phyloP scores from a whole-genome alignment of 1,140 invertebrate species.

The Pseudomyrmex flavicornis region DNA sequence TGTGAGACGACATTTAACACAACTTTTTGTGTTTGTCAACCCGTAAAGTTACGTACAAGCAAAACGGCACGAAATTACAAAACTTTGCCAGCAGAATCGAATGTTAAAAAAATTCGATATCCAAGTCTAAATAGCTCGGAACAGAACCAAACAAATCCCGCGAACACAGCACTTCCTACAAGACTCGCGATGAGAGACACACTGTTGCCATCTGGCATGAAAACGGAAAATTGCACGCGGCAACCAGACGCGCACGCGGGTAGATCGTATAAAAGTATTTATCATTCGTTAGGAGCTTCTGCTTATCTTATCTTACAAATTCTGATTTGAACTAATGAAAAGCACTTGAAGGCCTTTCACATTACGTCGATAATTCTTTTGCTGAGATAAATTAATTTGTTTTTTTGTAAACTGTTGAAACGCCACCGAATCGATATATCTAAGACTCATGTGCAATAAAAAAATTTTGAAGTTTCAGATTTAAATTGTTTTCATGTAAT shows the following conservation, averaged over 20 bases:
- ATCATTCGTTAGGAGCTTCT: constrained; percentile 1
- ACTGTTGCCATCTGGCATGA: constrained; percentile 16
- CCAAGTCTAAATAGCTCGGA: too few species aligned
- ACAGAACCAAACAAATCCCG: too few species aligned
- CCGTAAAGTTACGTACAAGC: too few species aligned
- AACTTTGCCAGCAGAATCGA: too few species aligned
- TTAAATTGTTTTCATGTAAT: too few species aligned
- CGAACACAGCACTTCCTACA: neutral
- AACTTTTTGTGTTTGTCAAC: too few species aligned
- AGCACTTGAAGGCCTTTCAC: neutral
- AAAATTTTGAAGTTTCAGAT: too few species aligned
- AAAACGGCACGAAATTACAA: too few species aligned
- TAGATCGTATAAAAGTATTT: neutral
- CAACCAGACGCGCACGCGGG: constrained; percentile 28
- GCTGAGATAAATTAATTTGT: neutral
- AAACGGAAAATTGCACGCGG: neutral
- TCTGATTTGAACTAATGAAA: neutral
- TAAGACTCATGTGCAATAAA: neutral
- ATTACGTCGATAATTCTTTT: constrained; percentile 26
- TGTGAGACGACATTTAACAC: too few species aligned
- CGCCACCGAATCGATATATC: neutral
- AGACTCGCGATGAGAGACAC: neutral
- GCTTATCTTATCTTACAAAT: constrained; percentile 31
- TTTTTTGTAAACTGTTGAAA: neutral
- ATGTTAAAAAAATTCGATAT: too few species aligned